Percentiles rank a stretch among this genome's conserved stretches.
Evolutionary conservation across 2,113 vertebrate species (phyloP).

Genomic region (Cichladusa arquata): DNA sequence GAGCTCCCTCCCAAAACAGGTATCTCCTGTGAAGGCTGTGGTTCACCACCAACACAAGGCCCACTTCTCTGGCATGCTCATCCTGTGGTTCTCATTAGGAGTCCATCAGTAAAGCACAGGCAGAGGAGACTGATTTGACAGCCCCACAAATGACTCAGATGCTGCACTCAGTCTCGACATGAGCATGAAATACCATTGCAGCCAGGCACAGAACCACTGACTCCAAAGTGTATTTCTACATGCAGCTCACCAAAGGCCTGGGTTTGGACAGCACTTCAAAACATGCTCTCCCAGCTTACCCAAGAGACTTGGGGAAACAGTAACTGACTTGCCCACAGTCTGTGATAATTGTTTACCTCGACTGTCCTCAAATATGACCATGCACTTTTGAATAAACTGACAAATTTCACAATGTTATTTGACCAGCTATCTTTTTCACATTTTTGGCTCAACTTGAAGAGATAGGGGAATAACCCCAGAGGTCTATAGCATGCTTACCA

Average conservation of each 20-base stretch:
- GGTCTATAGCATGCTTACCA: not conserved
- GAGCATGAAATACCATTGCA: not conserved
- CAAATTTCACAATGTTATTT: constrained; percentile 50
- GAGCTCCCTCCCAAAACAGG: not conserved
- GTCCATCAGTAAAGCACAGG: not conserved
- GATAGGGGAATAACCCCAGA: not conserved
- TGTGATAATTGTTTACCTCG: not conserved
- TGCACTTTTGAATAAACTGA: constrained; percentile 41
- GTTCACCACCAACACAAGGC: not conserved
- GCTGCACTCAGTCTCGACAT: not conserved
- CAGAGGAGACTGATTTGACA: not conserved
- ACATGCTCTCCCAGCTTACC: not conserved
- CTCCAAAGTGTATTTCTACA: not conserved
- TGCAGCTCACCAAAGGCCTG: not conserved
- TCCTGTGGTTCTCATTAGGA: not conserved
- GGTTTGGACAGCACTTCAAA: constrained; percentile 3
- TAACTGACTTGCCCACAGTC: not conserved
- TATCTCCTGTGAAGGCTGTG: not conserved
- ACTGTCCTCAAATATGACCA: constrained; percentile 29
- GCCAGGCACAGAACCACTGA: not conserved
- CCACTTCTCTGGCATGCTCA: not conserved
- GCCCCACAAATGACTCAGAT: not conserved
- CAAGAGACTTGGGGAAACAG: not conserved
- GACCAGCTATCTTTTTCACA: constrained; percentile 2
- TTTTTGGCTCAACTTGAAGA: constrained; percentile 39